These are phyloP conservation scores for Aspiorhynchus laticeps DNA, from an alignment of 2,113 vertebrate genomes.

Conservation along the genomic window DNA sequence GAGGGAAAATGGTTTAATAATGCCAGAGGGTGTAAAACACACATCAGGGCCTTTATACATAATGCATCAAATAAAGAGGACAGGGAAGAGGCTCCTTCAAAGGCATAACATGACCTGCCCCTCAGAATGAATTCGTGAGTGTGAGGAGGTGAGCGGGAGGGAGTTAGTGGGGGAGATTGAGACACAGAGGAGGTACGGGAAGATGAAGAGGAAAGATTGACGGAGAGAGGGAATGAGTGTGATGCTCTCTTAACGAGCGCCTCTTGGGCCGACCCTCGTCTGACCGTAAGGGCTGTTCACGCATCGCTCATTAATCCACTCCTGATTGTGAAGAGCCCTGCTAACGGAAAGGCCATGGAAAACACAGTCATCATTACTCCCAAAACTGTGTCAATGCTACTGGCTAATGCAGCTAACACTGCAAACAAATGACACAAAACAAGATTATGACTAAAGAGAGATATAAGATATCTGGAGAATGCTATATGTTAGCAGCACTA, in stretches of 20 bases:
- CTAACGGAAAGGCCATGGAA: constrained; percentile 15
- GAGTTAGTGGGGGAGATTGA: constrained; percentile 6
- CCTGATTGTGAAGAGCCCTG: constrained; percentile 62
- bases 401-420: not conserved
- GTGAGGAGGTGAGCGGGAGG: not conserved
- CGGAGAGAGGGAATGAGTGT: constrained; percentile 56
- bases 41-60: constrained; percentile 74
- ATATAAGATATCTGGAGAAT: not conserved
- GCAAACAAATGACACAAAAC: constrained; percentile 4
- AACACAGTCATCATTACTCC: constrained; percentile 3
- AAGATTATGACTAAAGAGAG: not conserved
- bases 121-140: constrained; percentile 1
- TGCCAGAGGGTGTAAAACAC: constrained; percentile 74
- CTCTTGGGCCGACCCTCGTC: constrained; percentile 57
- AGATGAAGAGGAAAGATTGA: constrained; percentile 12
- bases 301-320: constrained; percentile 69
- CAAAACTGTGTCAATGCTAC: not conserved
- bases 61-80: constrained; percentile 71
- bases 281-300: constrained; percentile 65
- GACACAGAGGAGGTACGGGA: not conserved
- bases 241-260: constrained; percentile 69
- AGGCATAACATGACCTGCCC: constrained; percentile 74
- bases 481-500: not conserved
- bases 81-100: constrained; percentile 68
- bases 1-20: constrained; percentile 71